Evolutionary conservation across 1,140 invertebrate species (phyloP), one percentile per base, ranked within the genome.

Genomic region (Antheraea pernyi): DNA sequence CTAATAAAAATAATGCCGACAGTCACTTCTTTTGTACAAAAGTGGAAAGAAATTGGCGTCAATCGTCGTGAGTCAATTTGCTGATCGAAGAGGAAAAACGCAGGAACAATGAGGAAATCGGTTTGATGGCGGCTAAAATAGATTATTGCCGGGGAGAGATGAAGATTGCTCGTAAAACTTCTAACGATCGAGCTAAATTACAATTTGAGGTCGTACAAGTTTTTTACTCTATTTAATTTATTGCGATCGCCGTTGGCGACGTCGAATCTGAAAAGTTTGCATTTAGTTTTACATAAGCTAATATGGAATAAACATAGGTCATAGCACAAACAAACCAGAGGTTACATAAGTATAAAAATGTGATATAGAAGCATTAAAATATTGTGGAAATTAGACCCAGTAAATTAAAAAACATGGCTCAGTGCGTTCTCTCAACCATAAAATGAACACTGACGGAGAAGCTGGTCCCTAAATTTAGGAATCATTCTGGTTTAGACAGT

Each of bases 101-200:
- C 5, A 53, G 46, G 69, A 68, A 70, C 72, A 73, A 68, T 71
- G 69, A 62, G 63, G 71, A 64, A 69, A 74, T 66, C 66, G 69
- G 58, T 74, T 74, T 74, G 67, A 71, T 74, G 69, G 73, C 69
- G 71, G 69, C 69, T 75, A 73, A 74, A 79, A 76, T 74, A 76
- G 76, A 77, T 79, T 79, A 79, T 72, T 60, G 71, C 72, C 69
- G 69, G 63, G 59, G 60, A 72, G 65, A 76, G 46, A 66, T 68
- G 70, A 76, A 79, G 74, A 79, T 79, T 73, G 77, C 71, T 73
- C 74, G 74, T 79, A 81, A 81, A 81, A 78, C 72, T 81, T 81
- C 73, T 79, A 79, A 81, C 73, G 79, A 72, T 76, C 69, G 69
- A 65, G 75, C 76, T 81, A 78, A 81, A 81, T 81, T 81, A 74